Percentiles rank a stretch among this genome's conserved stretches.
Conservation (phyloP, 2,797 vertebrate genomes). For the Anolis apletophallus region DNA sequence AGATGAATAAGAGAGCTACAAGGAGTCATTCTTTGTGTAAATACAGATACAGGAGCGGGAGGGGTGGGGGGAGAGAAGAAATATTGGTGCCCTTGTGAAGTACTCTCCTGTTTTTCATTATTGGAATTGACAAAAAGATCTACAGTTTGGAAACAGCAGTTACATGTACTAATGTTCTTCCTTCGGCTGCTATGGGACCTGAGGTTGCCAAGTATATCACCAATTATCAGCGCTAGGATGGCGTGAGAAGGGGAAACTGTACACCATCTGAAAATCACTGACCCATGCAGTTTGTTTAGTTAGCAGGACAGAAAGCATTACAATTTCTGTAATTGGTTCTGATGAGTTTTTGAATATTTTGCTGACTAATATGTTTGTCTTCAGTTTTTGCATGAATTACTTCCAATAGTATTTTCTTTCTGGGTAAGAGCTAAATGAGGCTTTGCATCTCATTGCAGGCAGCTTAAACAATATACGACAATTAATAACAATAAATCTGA, state of each 20-base stretch:
- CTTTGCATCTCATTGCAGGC: conserved; percentile 32
- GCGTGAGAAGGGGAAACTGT: background rate
- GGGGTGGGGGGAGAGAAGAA: background rate
- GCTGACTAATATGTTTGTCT: conserved; percentile 50
- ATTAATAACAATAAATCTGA: conserved; percentile 24
- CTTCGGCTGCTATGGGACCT: conserved; percentile 19
- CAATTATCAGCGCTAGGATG: conserved; percentile 24
- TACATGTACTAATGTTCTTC: conserved; percentile 12
- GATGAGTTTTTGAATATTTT: conserved; percentile 54
- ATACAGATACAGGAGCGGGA: background rate
- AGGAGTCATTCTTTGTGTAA: background rate
- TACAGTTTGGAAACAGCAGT: conserved; percentile 24
- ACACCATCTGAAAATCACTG: conserved; percentile 41
- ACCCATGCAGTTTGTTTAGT: conserved; percentile 51
- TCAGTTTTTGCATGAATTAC: conserved; percentile 48
- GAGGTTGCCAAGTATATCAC: background rate
- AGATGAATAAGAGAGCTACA: background rate
- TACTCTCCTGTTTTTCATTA: background rate
- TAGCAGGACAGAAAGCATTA: conserved; percentile 39
- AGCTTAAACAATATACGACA: conserved; percentile 31
- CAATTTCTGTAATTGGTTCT: conserved; percentile 48
- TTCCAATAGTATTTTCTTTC: conserved; percentile 45
- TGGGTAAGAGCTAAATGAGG: conserved; percentile 44
- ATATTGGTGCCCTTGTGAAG: background rate
- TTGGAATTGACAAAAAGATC: conserved; percentile 25